These are phyloP conservation scores for Pyrrhosoma nymphula DNA, from an alignment of 2,888 invertebrate genomes.

Conservation along the genomic window DNA sequence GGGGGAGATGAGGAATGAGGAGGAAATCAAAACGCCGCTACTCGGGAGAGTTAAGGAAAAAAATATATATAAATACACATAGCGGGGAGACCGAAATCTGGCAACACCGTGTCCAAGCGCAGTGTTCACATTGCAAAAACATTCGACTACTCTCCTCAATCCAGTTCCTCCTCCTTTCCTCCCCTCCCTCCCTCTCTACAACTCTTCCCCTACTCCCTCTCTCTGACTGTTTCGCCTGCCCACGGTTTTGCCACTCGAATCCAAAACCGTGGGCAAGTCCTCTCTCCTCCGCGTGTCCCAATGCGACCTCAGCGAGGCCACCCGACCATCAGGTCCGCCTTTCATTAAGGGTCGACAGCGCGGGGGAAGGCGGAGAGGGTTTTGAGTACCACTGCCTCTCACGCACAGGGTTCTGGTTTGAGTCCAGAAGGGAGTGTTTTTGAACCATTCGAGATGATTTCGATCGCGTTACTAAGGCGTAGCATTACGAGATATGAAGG, in stretches of 20 bases:
- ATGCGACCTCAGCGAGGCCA: neutral
- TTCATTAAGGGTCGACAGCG: neutral
- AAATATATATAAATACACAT: no score
- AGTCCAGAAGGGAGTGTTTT: no score
- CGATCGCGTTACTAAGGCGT: no score
- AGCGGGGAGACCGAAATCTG: neutral
- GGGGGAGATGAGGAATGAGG: neutral
- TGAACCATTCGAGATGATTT: no score
- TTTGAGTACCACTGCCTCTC: no score
- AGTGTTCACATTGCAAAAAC: slow-evolving; percentile 35
- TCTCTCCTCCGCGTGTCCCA: neutral
- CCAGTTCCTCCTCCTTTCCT: no score
- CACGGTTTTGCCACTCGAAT: neutral
- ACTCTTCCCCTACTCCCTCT: neutral
- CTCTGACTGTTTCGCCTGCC: neutral
- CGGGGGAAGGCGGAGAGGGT: no score
- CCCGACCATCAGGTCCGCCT: neutral
- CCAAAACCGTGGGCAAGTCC: neutral
- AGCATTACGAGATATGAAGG: no score
- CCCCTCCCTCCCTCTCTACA: no score
- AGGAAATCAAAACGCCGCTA: neutral
- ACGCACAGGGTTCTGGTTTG: no score
- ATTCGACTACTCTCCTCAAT: neutral
- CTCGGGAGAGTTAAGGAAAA: neutral
- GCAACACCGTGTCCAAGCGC: slow-evolving; percentile 42